These are phyloP conservation scores for Mnemiopsis leidyi DNA, from an alignment of 37 sponge, comb jelly and placozoan genomes.

Conservation along the genomic window DNA sequence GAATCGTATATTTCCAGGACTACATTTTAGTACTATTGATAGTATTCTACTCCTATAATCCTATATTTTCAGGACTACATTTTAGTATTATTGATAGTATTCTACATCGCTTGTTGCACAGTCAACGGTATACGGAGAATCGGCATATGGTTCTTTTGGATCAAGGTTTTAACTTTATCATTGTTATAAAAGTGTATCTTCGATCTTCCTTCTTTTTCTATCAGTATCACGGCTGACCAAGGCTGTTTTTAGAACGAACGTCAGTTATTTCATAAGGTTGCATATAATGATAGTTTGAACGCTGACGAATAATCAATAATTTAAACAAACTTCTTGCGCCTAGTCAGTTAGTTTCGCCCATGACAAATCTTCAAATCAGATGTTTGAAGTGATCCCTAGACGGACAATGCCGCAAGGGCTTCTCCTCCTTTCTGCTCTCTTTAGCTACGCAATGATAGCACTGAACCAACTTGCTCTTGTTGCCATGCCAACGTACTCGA, in stretches of 20 bases:
- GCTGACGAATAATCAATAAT: too few species aligned
- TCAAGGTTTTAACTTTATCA: constrained; percentile 25
- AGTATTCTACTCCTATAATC: not conserved
- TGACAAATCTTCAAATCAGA: too few species aligned
- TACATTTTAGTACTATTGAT: not conserved
- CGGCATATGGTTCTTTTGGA: constrained; percentile 52
- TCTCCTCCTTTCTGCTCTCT: constrained; percentile 8
- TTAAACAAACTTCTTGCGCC: too few species aligned
- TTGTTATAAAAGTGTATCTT: too few species aligned
- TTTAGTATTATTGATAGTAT: not conserved
- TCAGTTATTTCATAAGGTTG: too few species aligned
- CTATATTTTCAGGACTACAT: not conserved
- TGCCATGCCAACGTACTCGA: constrained; percentile 20
- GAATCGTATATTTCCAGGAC: not conserved
- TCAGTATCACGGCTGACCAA: too few species aligned
- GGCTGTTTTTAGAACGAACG: too few species aligned
- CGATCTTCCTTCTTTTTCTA: not conserved
- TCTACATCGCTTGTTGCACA: constrained; percentile 11
- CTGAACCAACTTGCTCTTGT: constrained; percentile 8
- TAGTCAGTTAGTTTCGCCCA: too few species aligned
- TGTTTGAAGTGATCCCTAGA: constrained; percentile 16
- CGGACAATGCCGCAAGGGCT: constrained; percentile 37
- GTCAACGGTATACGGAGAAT: constrained; percentile 46
- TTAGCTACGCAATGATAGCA: constrained; percentile 35
- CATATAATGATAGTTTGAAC: too few species aligned